Evolutionary conservation across 2,888 invertebrate species (phyloP), one percentile per base, ranked within the genome.

Genomic region (Cyrtodaria siliqua): DNA sequence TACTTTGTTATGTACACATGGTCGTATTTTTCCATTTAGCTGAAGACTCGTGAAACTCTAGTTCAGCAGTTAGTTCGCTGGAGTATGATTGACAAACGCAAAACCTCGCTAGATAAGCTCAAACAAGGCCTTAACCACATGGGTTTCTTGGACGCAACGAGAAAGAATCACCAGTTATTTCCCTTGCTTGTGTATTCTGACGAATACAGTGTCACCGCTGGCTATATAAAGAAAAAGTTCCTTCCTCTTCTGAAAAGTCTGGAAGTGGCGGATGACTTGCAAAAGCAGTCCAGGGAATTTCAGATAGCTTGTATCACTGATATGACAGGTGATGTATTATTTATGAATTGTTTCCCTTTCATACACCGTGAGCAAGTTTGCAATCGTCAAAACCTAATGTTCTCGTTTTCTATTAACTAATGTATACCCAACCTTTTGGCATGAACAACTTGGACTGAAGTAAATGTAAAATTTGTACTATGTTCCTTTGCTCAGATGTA

Each of bases 31-130:
- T n/a, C n/a, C 14, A 53, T 67, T 16, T 44, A 83, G 83, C 38
- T 83, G 50, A 26, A 56, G 6, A 75, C 63, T 47, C 53, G 68
- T n/a, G 52, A 75, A 23, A 44, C 42, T 2, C 53, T 83, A 14
- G 55, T 83, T n/a, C 68, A 73, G 20, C 72, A 68, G 49, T 59
- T 80, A 18, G 47, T 70, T n/a, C 68, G 63, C 4, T 83, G 80
- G 77, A 72, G 70, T 23, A 71, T 78, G 2, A 75, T 80, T n/a
- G 83, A 80, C 49, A 75, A 73, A 52, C 63, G 83, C 6, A 64
- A 69, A 29, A 63, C 52, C 12, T 75, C 80, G 1, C 62, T 83
- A 44, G 78, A 83, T 50, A 62, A 72, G 14, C 60, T 83, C 8
- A 67, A 61, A 60, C 53, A 63, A 23, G 83, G 83, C 1, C 57